Percentiles rank a stretch among this genome's conserved stretches.
These are phyloP conservation scores for Gouania willdenowi DNA, from an alignment of 2,797 vertebrate genomes.

Conservation along the genomic window DNA sequence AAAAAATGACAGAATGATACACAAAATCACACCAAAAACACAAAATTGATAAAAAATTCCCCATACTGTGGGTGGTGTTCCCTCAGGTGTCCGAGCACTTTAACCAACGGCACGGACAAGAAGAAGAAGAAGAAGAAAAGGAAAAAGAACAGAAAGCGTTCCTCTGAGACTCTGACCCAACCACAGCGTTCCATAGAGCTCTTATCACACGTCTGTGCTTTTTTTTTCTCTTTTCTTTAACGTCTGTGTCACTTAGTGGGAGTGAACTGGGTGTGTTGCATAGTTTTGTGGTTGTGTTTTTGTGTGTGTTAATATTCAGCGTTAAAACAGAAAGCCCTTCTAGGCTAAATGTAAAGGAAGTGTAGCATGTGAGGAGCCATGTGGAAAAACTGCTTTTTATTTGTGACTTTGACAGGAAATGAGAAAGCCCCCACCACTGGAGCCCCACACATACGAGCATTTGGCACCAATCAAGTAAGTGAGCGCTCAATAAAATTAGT, in stretches of 20 bases:
- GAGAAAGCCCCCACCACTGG: slow-evolving; percentile 68
- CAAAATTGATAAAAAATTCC: too few relatives aligned
- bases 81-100: slow-evolving; percentile 65
- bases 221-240: not conserved
- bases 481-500: not conserved
- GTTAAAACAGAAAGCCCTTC: too few relatives aligned
- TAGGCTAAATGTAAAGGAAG: too few relatives aligned
- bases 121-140: slow-evolving; percentile 87
- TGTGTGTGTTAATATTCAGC: too few relatives aligned
- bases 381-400: not conserved
- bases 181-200: slow-evolving; percentile 81
- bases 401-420: slow-evolving; percentile 59
- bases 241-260: not conserved
- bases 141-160: slow-evolving; percentile 88
- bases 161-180: slow-evolving; percentile 85
- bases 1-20: too few relatives aligned
- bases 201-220: slow-evolving; percentile 80
- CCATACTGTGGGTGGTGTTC: slow-evolving; percentile 16
- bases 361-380: too few relatives aligned
- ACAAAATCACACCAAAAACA: too few relatives aligned
- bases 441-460: slow-evolving; percentile 81
- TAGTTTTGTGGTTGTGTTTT: slow-evolving; percentile 1
- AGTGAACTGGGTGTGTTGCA: slow-evolving; percentile 1
- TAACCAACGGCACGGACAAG: slow-evolving; percentile 87
- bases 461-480: slow-evolving; percentile 84